These are phyloP conservation scores for Dione vanillae DNA, from an alignment of 2,888 invertebrate species.

Conservation along the genomic window DNA sequence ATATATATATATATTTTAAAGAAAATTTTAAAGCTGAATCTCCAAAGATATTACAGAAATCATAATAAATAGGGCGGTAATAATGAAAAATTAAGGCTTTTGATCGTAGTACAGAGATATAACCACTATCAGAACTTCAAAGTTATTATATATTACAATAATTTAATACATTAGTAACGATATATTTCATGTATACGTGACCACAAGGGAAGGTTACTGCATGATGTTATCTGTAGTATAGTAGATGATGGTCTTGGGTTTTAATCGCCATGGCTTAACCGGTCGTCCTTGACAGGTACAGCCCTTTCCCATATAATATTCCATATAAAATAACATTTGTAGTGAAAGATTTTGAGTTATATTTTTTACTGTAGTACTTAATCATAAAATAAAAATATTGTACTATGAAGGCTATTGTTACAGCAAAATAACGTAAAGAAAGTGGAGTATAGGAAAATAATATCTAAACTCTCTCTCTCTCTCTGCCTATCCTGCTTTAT, in stretches of 20 bases:
- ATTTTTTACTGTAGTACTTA: no score
- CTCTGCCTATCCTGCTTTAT: no score
- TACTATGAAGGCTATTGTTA: no score
- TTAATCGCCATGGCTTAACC: constrained; percentile 53
- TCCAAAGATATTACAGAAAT: neutral
- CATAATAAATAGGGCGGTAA: constrained; percentile 19
- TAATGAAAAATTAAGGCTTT: constrained; percentile 12
- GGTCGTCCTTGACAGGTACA: constrained; percentile 69
- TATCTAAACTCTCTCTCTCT: no score
- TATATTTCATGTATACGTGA: constrained; percentile 29
- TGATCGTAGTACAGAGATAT: constrained; percentile 18
- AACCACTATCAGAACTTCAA: constrained; percentile 10
- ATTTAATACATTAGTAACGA: constrained; percentile 11
- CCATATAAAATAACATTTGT: neutral
- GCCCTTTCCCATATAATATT: constrained; percentile 40
- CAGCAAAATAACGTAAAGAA: no score
- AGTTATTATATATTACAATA: constrained; percentile 18
- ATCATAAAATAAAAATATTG: no score
- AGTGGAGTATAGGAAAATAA: no score
- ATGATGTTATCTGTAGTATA: constrained; percentile 47
- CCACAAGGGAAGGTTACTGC: constrained; percentile 32
- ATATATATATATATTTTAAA: no score
- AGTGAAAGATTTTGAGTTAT: no score
- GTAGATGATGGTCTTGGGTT: constrained; percentile 45
- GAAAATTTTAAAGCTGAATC: no score